These are phyloP conservation scores for Drosophila paulistorum DNA, from an alignment of 1,140 invertebrate genomes.

Conservation along the genomic window DNA sequence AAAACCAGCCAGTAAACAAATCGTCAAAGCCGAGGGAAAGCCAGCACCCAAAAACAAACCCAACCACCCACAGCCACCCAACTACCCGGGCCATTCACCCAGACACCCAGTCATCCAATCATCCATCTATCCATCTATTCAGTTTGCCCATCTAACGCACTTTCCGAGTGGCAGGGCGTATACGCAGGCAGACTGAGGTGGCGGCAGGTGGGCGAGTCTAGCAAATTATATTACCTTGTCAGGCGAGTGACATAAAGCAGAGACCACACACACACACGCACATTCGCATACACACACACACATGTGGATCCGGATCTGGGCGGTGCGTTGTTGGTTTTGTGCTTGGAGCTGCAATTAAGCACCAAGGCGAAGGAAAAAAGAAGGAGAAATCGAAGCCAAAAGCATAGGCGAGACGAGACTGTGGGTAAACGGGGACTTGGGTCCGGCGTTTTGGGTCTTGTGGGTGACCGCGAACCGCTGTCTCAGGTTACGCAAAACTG, in stretches of 20 bases:
- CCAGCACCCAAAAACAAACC: constrained; percentile 2
- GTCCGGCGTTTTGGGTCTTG: neutral
- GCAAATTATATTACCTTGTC: constrained; percentile 68
- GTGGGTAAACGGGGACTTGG: neutral
- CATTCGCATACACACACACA: constrained; percentile 37
- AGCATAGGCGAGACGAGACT: too few species aligned
- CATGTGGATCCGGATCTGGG: constrained; percentile 49
- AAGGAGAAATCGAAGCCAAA: constrained; percentile 1
- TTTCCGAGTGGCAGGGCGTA: constrained; percentile 32
- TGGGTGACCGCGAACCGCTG: constrained; percentile 20
- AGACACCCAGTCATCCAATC: neutral
- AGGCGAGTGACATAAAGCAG: constrained; percentile 61
- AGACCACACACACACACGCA: constrained; percentile 26
- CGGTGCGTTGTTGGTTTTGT: constrained; percentile 18
- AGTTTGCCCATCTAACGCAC: constrained; percentile 13
- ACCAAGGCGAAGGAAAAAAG: constrained; percentile 1
- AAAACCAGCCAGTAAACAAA: constrained; percentile 38
- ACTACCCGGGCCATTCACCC: constrained; percentile 39
- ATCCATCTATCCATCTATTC: too few species aligned
- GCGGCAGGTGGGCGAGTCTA: constrained; percentile 34
- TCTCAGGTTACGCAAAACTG: constrained; percentile 28
- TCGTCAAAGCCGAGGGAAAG: constrained; percentile 1
- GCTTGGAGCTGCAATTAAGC: constrained; percentile 50
- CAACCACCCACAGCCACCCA: constrained; percentile 21
- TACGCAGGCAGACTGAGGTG: constrained; percentile 21